Base-by-base conservation (phyloP, 2,113 vertebrate genomes). In the Rhea pennata region DNA sequence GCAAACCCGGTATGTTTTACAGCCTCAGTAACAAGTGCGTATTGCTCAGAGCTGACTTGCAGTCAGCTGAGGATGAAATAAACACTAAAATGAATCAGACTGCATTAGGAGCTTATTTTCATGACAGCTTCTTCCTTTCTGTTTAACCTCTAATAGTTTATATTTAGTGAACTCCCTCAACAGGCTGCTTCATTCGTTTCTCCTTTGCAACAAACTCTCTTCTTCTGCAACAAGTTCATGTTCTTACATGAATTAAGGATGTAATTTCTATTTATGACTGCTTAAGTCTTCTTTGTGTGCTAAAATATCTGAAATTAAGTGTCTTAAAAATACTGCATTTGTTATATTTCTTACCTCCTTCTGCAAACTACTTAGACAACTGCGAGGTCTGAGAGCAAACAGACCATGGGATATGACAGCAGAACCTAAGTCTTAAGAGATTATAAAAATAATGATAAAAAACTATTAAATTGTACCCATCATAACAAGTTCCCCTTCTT, bases 191-290 rank as follows among this genome's bases (percentile, higher is more conserved):
- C n/a, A 44, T 16, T 27, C 5, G 40, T 31, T 58, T 29, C 23
- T 39, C 29, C 62, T 40, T 74, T 71, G 64, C 40, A 48, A 59
- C 40, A 87, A 64, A 70, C 36, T 15, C 31, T 75, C 62, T 19
- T n/a, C 26, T 50, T 44, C 65, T 62, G 67, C 31, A 53, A 69
- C 51, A 88, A 59, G 51, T 51, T 17, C 24, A 71, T 8, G 29
- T 66, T 62, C 42, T 74, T 54, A 22, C 15, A 61, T 8, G 54
- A 88, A 69, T 81, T 91, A n/a, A 79, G 23, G 36, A 83, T 80
- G 78, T 94, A 84, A 93, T 80, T 95, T 96, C 46, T 91, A 56
- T 71, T 66, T 91, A 58, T 6, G 29, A 15, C 39, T 58, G 54
- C 74, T 85, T 58, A 81, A 92, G 46, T 62, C 46, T 95, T 53